Evolutionary conservation across 2,797 vertebrate genomes (phyloP), one percentile per base, ranked within the genome.

Genomic region (Miichthys miiuy): DNA sequence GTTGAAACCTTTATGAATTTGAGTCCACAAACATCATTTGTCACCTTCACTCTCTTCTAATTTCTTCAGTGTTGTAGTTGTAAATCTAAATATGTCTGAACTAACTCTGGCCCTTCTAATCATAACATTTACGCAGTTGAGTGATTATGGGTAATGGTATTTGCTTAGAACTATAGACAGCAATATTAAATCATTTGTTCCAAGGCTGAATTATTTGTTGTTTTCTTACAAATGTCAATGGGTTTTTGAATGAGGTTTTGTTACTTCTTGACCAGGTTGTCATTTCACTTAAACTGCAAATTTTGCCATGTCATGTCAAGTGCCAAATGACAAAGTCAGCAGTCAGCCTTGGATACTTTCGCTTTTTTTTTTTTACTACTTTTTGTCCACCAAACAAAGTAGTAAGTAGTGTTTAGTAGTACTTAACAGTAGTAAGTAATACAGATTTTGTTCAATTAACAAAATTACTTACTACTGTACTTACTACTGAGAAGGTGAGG

Each of bases 71-170:
- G 9, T 54, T 54, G 13, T 54, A 54, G 11, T 10, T 52, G 21
- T 54, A 54, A 38, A 38, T 38, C 34, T 9, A 38, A 38, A 38
- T 9, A 51, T 21, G 20, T 21, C 50, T 10, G n/a, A 38, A 2
- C 46, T 34, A n/a, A 20, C 56, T 18, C 4, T 3, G 17, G 11
- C 2, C 30, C 11, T 9, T 38, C 34, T 38, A 38, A 9, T 38
- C 34, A 38, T 38, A 38, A 38, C 34, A 9, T 10, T 13, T n/a
- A 5, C 20, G 5, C 30, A 54, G 6, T 6, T 21, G 2, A 27
- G 48, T 62, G 16, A 23, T 38, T 61, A 50, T 52, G 17, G 46
- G 51, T 68, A 77, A 68, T 57, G 10, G 25, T 63, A 18, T 66
- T 81, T 54, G 27, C 17, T 56, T 50, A 25, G n/a, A 25, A 52